phyloP scores from a whole-genome alignment of 1,140 invertebrate genomes.

The Drosophila bocki region DNA sequence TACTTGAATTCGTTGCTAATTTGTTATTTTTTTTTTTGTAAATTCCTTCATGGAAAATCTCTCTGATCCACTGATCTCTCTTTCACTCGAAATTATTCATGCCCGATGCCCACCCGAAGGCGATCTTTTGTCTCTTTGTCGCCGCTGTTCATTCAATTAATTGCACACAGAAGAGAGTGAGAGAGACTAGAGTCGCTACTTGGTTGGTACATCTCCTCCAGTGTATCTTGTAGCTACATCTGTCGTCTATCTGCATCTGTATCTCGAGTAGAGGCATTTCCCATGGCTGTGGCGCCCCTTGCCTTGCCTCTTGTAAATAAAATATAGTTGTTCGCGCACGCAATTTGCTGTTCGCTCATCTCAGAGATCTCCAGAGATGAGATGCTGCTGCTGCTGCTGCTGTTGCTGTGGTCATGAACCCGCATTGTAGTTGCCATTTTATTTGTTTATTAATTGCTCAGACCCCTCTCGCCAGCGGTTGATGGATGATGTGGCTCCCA shows the following conservation, averaged over 20 bases:
- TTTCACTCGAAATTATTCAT: slow-evolving; percentile 15
- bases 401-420: slow-evolving; percentile 72
- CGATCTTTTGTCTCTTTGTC: slow-evolving; percentile 37
- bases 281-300: slow-evolving; percentile 46
- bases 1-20: neutral
- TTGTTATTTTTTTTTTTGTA: neutral
- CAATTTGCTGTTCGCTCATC: slow-evolving; percentile 44
- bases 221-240: slow-evolving; percentile 9
- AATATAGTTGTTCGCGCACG: slow-evolving; percentile 69
- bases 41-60: slow-evolving; percentile 5
- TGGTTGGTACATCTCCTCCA: slow-evolving; percentile 15
- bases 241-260: slow-evolving; percentile 14
- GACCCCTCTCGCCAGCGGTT: slow-evolving; percentile 52
- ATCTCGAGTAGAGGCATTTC: slow-evolving; percentile 46
- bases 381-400: slow-evolving; percentile 6
- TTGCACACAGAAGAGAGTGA: slow-evolving; percentile 17
- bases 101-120: neutral
- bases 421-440: slow-evolving; percentile 78
- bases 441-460: slow-evolving; percentile 76
- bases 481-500: slow-evolving; percentile 61
- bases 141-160: slow-evolving; percentile 46
- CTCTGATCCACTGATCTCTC: slow-evolving; percentile 18
- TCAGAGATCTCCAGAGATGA: slow-evolving; percentile 5
- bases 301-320: slow-evolving; percentile 42
- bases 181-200: slow-evolving; percentile 19